Evolutionary conservation across 2,888 invertebrate species (phyloP), one percentile per base, ranked within the genome.

Genomic region (Watsonalla cultraria): DNA sequence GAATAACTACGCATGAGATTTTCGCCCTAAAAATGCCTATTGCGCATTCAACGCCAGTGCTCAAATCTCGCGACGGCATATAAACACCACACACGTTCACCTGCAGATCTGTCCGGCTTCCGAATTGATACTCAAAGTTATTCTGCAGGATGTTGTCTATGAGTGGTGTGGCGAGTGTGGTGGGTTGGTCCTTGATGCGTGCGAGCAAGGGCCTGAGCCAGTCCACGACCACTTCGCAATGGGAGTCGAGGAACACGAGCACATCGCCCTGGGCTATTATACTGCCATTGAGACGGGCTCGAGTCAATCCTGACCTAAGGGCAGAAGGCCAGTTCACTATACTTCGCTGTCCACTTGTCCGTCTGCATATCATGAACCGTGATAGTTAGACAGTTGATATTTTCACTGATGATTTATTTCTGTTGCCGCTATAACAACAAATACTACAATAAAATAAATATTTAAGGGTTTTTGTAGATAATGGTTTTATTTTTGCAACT

Each of bases 191-290:
- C 61, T 84, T 82, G 93, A 99, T 96, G 55, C 97, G 92, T 49
- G 96, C 93, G 55, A 99, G 90, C 34, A 99, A 84, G 0, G 99
- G 99, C 74, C 98, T 95, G 55, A 98, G 91, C 97, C 97, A 98
- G 61, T 94, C 93, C 11, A 78, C 74, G 48, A 92, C 92, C 1
- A 92, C 94, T 87, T 98, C 98, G 79, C 97, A 97, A 80, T 98
- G 98, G 0, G 97, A 94, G 87, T 98, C 98, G 56, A 98, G 89
- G 84, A 98, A 97, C 50, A 97, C 91, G 54, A 98, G 80, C 45
- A 95, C 94, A 74, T 96, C 95, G 0, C 95, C 96, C 5, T 71
- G 76, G 5, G 98, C 96, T 37, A 90, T 89, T 57, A 93, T 92
- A 9, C 97, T 97, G 47, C 98, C 98, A 50, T 63, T 94, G 55